These are phyloP conservation scores for Regulus satrapa DNA, from an alignment of 2,113 vertebrate species.

Conservation along the genomic window DNA sequence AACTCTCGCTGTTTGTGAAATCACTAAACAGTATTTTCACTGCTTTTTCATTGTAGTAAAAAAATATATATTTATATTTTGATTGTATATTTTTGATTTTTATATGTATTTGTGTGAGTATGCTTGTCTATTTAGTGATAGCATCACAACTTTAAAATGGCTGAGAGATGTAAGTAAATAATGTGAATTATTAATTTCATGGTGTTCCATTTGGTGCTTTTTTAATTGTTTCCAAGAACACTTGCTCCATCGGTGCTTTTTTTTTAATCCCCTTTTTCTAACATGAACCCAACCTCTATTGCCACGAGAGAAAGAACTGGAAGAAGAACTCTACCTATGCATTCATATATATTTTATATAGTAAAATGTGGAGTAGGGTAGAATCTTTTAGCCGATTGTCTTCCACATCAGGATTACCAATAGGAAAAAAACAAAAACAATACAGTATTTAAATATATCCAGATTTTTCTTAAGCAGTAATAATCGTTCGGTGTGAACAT, in stretches of 20 bases:
- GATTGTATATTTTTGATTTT: neutral
- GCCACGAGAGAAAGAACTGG: neutral
- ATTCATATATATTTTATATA: neutral
- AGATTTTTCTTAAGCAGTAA: neutral
- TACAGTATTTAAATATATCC: neutral
- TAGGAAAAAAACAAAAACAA: neutral
- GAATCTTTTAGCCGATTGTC: neutral
- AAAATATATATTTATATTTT: neutral
- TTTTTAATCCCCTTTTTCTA: neutral
- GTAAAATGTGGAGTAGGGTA: neutral
- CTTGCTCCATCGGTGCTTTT: neutral
- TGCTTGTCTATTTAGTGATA: neutral
- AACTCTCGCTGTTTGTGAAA: neutral
- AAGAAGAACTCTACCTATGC: neutral
- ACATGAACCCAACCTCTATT: neutral
- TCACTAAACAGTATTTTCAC: neutral
- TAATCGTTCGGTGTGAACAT: neutral
- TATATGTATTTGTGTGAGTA: neutral
- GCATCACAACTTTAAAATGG: neutral
- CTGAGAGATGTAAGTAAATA: neutral
- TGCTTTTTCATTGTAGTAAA: neutral
- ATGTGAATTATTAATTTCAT: neutral
- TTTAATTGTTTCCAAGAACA: neutral
- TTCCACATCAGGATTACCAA: neutral
- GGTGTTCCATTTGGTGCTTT: neutral